Base-by-base conservation (phyloP, 1,140 invertebrate genomes). In the Littorina saxatilis region DNA sequence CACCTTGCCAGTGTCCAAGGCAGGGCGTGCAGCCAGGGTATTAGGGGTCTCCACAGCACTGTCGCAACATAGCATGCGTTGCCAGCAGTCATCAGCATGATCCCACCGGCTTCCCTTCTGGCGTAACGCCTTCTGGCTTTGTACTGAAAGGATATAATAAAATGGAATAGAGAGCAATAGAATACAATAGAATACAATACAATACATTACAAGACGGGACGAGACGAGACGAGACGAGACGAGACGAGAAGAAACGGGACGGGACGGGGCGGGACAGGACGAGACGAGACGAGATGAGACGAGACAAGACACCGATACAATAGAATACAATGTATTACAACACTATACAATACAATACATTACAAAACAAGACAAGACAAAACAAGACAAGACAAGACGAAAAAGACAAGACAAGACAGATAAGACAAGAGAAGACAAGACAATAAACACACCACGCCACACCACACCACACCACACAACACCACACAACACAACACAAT, bases 1-100 rank as follows among this genome's bases (percentile, higher is more conserved):
- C 1, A 73, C 70, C 70, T 73, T 35, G 70, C 39, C 39, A 73
- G 37, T 2, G 39, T 73, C 70, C 70, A 73, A 0, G 70, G 70
- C 39, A 73, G 40, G 0, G 70, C 43, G 70, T 73, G 40, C 0
- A n/a, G 0, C 9, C 23, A 9, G 23, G 43, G 37, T 2, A 13
- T 39, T 1, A 39, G 15, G 13, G 70, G 40, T 0, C 23, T 35
- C 9, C 70, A 39, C 9, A 43, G 39, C 4, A 73, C 39, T 3
- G n/a, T 40, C 7, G 43, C 37, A 17, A 73, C 37, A 27, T 73
- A 73, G 9, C 35, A 35, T 11, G 27, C n/a, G 39, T 73, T 73
- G 35, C 37, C 39, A 23, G 39, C 39, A 4, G 23, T 39, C 70
- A 73, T 73, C 70, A 73, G 70, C 2, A 73, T 7, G 7, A 40